Conservation (phyloP, 2,113 vertebrate species). For the Pangasianodon hypophthalmus region DNA sequence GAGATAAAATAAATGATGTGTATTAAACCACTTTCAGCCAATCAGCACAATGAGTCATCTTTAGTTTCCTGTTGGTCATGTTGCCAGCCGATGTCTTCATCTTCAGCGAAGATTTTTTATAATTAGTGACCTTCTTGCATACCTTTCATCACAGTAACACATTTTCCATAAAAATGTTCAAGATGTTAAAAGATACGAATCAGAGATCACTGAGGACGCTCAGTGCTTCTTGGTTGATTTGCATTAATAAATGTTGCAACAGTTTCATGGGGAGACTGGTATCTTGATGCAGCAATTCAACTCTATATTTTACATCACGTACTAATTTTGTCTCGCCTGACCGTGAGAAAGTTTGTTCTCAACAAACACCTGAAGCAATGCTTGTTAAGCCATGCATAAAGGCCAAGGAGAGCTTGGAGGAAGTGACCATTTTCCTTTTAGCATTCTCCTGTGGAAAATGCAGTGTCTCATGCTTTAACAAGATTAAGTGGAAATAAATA, state of each 20-base stretch:
- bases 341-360: conserved; percentile 11
- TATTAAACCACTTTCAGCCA: background rate
- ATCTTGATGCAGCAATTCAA: background rate
- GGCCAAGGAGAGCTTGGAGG: conserved; percentile 25
- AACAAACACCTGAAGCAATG: conserved; percentile 39
- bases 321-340: background rate
- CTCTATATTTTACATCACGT: background rate
- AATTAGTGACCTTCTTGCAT: too few species aligned
- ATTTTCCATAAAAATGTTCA: too few species aligned
- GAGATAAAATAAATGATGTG: background rate
- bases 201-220: background rate
- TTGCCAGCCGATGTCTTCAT: too few species aligned
- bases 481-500: conserved; percentile 65
- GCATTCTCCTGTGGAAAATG: conserved; percentile 59
- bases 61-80: background rate
- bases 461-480: conserved; percentile 55
- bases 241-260: background rate
- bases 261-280: background rate
- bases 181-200: background rate
- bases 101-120: too few species aligned
- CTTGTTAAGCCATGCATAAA: conserved; percentile 27
- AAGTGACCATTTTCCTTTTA: conserved; percentile 54
- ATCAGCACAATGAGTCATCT: background rate
- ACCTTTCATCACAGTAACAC: too few species aligned
- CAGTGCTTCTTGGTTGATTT: background rate